These are phyloP conservation scores for Trachelus stipa DNA, from an alignment of 2,888 invertebrate species.

Conservation along the genomic window DNA sequence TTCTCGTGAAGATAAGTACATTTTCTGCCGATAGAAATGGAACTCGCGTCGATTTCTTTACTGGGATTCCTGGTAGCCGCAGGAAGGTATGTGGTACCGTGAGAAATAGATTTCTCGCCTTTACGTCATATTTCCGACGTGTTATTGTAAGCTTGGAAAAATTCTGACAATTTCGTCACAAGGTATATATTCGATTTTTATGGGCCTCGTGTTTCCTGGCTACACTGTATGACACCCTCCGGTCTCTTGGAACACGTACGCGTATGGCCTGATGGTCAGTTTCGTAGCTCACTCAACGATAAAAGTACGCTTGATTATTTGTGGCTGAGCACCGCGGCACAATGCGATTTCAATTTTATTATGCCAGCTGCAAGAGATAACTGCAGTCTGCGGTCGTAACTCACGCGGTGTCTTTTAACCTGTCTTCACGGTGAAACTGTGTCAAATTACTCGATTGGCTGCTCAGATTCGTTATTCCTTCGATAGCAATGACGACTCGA, in stretches of 20 bases:
- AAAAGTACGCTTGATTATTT: constrained; percentile 51
- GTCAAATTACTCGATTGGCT: constrained; percentile 46
- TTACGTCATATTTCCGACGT: neutral
- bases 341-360: constrained; percentile 61
- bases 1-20: neutral
- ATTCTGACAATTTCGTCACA: neutral
- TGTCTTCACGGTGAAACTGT: constrained; percentile 54
- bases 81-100: neutral
- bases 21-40: neutral
- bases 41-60: neutral
- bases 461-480: constrained; percentile 2
- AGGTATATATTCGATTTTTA: neutral
- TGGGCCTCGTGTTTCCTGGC: neutral
- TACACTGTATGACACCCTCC: neutral
- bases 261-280: neutral
- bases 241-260: neutral
- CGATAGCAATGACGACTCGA: constrained; percentile 14
- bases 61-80: neutral
- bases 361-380: constrained; percentile 52
- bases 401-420: constrained; percentile 53
- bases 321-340: constrained; percentile 39
- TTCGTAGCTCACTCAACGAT: constrained; percentile 39
- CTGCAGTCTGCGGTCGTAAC: constrained; percentile 40
- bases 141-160: neutral
- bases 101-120: neutral